phyloP scores from a whole-genome alignment of 2,888 invertebrate genomes.

The Hyposoter didymator region DNA sequence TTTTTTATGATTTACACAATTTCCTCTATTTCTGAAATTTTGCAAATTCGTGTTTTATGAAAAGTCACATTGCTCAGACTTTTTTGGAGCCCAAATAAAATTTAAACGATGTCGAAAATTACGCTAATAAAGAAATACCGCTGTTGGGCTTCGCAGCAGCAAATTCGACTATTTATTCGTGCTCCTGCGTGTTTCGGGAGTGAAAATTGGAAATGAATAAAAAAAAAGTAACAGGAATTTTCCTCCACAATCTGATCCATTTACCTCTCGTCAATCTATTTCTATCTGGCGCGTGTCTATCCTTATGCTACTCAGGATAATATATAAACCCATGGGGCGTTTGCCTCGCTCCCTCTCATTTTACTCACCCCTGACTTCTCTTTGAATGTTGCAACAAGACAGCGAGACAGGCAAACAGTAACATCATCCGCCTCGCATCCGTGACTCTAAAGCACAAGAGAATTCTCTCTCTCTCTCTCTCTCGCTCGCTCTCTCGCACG shows the following conservation, averaged over 20 bases:
- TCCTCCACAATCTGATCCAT: conserved; percentile 17
- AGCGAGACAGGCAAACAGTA: conserved; percentile 70
- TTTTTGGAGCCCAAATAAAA: not conserved
- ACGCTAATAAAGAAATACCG: not conserved
- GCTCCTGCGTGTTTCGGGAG: not conserved
- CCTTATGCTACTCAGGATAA: conserved; percentile 45
- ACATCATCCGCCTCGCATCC: conserved; percentile 69
- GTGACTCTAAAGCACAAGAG: conserved; percentile 64
- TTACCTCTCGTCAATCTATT: conserved; percentile 57
- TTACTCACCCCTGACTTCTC: conserved; percentile 21
- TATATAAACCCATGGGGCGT: conserved; percentile 32
- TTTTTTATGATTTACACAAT: not conserved
- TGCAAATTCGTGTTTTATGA: not conserved
- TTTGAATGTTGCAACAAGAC: conserved; percentile 58
- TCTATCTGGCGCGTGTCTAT: conserved; percentile 55
- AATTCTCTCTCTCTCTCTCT: not conserved
- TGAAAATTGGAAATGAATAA: not conserved
- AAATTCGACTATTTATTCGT: not conserved
- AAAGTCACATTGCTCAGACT: not conserved
- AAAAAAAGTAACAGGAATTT: conserved; percentile 24
- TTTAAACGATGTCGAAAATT: not conserved
- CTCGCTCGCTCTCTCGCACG: not conserved
- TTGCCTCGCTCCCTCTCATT: conserved; percentile 14
- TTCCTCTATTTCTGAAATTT: not conserved
- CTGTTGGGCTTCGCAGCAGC: not conserved